Evolutionary conservation across 2,888 invertebrate species (phyloP), one percentile per base, ranked within the genome.

Genomic region (Caenorhabditis uteleia): DNA sequence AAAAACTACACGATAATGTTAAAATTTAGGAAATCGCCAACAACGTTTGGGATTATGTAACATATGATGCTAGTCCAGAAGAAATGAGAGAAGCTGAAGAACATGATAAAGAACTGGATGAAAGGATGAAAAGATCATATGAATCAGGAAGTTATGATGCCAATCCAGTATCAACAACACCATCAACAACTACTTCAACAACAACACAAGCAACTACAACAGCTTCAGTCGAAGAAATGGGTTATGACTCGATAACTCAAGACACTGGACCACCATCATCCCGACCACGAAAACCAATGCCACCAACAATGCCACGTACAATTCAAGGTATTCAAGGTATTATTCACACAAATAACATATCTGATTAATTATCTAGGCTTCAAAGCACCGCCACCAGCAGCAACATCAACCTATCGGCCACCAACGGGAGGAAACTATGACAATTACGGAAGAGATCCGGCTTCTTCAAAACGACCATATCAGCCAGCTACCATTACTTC

Each of bases 21-120:
- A 34, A 10, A 14, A 20, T 59, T 1, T 27, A 70, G 70, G 57
- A 47, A 16, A 48, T 67, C 29, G 66, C 70, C 0, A 70, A 67
- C 44, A 60, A 51, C 34, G 62, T 62, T 6, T 70, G 70, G 70
- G 57, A 59, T 10, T 56, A 58, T 25, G 64, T 70, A 64, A 51
- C 59, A 2, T 34, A 39, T 23, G 59, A 57, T 27, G 49, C 61
- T n/a, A 54, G 57, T 6, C 64, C 64, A 27, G 64, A 58, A 50
- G 58, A 58, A 26, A 40, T 58, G 40, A 40, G 57, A 47, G 53
- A 62, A 33, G 56, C 57, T 2, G 62, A 62, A 39, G 48, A 62
- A 6, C 8, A 16, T 10, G 57, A 58, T n/a, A 34, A 53, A 38
- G 43, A 51, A 26, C 25, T 14, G 7, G 27, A 44, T 3, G 31